phyloP scores from a whole-genome alignment of 1,140 invertebrate genomes.

The Bilobella aurantiaca region DNA sequence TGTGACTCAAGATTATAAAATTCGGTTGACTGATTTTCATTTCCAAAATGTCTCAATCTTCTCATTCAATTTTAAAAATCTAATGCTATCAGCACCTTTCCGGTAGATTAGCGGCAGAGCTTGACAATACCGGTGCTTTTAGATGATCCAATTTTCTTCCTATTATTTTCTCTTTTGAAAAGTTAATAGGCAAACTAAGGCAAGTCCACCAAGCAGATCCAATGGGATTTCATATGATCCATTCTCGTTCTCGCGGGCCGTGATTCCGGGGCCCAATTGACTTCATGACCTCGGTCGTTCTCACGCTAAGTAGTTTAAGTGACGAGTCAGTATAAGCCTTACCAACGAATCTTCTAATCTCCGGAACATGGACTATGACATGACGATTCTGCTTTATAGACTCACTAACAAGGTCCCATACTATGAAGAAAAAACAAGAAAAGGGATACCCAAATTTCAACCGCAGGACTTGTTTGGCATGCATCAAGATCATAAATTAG shows the following conservation, averaged over 20 bases:
- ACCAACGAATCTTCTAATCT: not conserved
- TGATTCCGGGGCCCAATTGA: not conserved
- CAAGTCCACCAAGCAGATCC: not conserved
- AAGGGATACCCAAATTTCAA: no score
- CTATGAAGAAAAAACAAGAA: no score
- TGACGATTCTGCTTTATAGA: no score
- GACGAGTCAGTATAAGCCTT: not conserved
- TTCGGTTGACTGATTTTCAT: constrained; percentile 19
- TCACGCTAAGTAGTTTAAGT: not conserved
- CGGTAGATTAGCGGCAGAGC: not conserved
- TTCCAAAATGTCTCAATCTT: not conserved
- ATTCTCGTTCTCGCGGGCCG: not conserved
- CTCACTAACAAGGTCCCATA: no score
- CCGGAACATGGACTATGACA: not conserved
- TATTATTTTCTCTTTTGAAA: constrained; percentile 2
- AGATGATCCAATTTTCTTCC: constrained; percentile 7
- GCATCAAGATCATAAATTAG: no score
- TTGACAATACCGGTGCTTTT: not conserved
- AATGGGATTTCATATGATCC: constrained; percentile 5
- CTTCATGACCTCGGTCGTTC: not conserved
- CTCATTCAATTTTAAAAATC: not conserved
- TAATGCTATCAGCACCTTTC: constrained; percentile 12
- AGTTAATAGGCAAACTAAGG: no score
- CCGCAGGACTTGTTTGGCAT: no score
- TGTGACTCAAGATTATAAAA: no score